Evolutionary conservation across 2,888 invertebrate genomes (phyloP).

Genomic region (Oxycera nigricornis): DNA sequence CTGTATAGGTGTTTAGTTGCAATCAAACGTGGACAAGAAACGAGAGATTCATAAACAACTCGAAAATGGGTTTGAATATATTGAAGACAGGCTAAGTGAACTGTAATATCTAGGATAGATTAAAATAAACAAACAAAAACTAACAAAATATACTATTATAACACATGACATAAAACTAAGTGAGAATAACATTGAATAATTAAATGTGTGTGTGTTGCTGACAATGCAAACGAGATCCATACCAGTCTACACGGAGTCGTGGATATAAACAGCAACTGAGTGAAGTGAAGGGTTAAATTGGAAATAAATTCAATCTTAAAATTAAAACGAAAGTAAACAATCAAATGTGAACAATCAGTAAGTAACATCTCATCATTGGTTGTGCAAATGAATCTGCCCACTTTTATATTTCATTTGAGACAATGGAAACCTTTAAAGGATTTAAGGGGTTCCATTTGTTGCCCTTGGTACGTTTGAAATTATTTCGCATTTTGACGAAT

Average conservation of each 20-base stretch:
- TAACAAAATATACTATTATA: constrained; percentile 26
- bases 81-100: neutral
- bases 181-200: neutral
- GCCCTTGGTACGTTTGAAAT: too few relatives aligned
- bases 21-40: neutral
- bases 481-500: too few relatives aligned
- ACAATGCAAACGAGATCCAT: too few relatives aligned
- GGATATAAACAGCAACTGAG: neutral
- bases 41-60: neutral
- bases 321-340: constrained; percentile 45
- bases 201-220: neutral
- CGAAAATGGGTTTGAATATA: neutral
- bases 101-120: constrained; percentile 16
- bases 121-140: too few relatives aligned
- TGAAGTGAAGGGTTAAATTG: neutral
- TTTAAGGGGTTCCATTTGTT: too few relatives aligned
- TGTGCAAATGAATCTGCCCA: constrained; percentile 33
- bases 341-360: constrained; percentile 52
- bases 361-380: constrained; percentile 38
- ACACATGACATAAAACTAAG: constrained; percentile 24
- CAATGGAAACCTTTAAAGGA: neutral
- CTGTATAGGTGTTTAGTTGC: neutral
- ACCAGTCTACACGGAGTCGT: too few relatives aligned
- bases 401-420: too few relatives aligned
- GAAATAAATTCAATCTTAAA: constrained; percentile 1